These are phyloP conservation scores for Graptemys geographica DNA, from an alignment of 2,797 vertebrate species.

Conservation along the genomic window DNA sequence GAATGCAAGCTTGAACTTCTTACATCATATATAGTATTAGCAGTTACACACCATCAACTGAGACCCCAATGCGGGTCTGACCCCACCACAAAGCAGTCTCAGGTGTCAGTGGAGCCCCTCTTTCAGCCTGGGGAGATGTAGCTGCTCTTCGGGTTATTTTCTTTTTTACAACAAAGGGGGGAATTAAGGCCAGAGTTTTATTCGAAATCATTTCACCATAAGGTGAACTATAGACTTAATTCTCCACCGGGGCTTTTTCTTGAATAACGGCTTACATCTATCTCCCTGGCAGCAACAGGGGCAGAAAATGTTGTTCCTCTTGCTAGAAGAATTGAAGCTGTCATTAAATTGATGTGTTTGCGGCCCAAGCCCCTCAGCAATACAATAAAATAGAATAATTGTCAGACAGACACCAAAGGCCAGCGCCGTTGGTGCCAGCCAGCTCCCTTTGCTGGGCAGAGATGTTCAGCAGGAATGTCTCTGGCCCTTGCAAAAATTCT, in stretches of 20 bases:
- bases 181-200: neutral
- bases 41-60: too few species aligned
- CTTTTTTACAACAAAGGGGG: neutral
- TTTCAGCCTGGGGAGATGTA: too few species aligned
- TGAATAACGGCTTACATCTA: neutral
- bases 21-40: neutral
- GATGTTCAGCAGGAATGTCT: neutral
- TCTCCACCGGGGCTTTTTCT: neutral
- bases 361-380: neutral
- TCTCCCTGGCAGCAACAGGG: too few species aligned
- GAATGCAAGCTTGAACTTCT: neutral
- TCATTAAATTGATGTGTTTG: neutral
- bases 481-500: neutral
- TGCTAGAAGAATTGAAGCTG: neutral
- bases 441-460: neutral
- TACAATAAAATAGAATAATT: too few species aligned
- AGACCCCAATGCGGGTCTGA: neutral
- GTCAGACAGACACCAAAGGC: too few species aligned
- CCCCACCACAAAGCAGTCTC: neutral
- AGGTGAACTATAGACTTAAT: neutral
- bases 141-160: neutral
- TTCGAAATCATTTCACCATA: neutral
- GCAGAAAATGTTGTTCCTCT: neutral
- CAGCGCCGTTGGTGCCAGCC: neutral
- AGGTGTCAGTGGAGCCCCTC: too few species aligned